Conservation (phyloP, 2,113 vertebrate species). For the Brachyhypopomus gauderio region DNA sequence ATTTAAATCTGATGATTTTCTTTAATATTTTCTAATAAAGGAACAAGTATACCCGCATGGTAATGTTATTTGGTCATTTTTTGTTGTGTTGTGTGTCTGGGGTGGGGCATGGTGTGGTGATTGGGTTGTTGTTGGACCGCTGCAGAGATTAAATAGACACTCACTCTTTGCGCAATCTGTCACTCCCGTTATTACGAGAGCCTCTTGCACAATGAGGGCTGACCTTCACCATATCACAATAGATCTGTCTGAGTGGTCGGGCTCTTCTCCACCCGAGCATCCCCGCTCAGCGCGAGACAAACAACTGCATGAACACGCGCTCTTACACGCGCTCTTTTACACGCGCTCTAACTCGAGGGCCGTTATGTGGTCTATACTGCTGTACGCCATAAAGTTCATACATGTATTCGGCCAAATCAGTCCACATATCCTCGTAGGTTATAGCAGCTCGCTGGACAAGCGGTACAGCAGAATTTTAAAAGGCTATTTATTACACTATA, state of each 20-base stretch:
- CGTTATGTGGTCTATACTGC: slow-evolving; percentile 14
- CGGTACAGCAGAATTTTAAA: slow-evolving; percentile 45
- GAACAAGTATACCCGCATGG: neutral
- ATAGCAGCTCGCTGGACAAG: slow-evolving; percentile 19
- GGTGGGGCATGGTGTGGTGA: slow-evolving; percentile 15
- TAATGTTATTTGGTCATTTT: neutral
- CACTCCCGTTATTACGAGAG: slow-evolving; percentile 62
- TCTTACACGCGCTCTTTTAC: neutral
- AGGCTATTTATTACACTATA: slow-evolving; percentile 74
- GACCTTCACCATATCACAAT: slow-evolving; percentile 67
- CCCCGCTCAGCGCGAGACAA: slow-evolving; percentile 36
- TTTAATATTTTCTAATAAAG: neutral
- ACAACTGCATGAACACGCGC: slow-evolving; percentile 29
- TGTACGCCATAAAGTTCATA: slow-evolving; percentile 44
- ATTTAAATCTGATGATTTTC: too few relatives aligned
- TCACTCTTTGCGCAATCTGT: slow-evolving; percentile 57
- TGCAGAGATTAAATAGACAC: slow-evolving; percentile 58
- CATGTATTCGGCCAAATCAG: slow-evolving; percentile 42
- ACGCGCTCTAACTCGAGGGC: neutral
- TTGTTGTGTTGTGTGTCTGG: neutral
- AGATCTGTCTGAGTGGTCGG: slow-evolving; percentile 36
- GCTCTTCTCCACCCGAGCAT: slow-evolving; percentile 43
- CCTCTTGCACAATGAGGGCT: slow-evolving; percentile 62
- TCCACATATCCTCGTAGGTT: slow-evolving; percentile 22
- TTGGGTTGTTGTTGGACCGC: slow-evolving; percentile 44